These are phyloP conservation scores for Sturnira hondurensis DNA, from an alignment of 2,113 vertebrate genomes.

Conservation along the genomic window DNA sequence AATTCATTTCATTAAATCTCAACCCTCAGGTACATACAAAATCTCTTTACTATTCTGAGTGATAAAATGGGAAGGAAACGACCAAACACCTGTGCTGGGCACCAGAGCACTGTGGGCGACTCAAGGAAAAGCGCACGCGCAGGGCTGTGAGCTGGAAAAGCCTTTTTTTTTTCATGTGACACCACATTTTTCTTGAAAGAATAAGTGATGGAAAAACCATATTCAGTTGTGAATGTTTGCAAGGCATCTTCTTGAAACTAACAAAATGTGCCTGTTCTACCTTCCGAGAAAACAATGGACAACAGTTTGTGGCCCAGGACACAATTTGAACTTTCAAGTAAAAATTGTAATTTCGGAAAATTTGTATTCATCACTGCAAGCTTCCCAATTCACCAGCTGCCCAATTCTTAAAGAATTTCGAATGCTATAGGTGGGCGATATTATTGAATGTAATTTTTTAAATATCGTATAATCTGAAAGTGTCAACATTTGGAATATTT, in stretches of 20 bases:
- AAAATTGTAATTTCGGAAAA: background rate
- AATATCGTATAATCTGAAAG: background rate
- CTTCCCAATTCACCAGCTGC: no score
- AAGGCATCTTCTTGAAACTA: background rate
- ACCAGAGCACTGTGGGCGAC: accelerated
- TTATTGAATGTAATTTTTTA: background rate
- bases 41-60: background rate
- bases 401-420: background rate
- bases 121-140: background rate
- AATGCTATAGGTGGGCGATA: no score
- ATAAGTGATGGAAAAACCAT: background rate
- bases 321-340: background rate
- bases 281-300: background rate
- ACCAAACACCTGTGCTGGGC: accelerated
- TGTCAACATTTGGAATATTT: background rate
- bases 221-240: background rate
- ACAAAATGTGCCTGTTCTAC: background rate
- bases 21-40: background rate
- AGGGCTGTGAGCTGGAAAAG: background rate
- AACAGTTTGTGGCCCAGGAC: background rate
- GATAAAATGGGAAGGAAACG: background rate
- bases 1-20: background rate
- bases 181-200: background rate
- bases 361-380: background rate
- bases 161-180: no score